Evolutionary conservation across 2,888 invertebrate species (phyloP).

Genomic region (Tryphoninae sp.): DNA sequence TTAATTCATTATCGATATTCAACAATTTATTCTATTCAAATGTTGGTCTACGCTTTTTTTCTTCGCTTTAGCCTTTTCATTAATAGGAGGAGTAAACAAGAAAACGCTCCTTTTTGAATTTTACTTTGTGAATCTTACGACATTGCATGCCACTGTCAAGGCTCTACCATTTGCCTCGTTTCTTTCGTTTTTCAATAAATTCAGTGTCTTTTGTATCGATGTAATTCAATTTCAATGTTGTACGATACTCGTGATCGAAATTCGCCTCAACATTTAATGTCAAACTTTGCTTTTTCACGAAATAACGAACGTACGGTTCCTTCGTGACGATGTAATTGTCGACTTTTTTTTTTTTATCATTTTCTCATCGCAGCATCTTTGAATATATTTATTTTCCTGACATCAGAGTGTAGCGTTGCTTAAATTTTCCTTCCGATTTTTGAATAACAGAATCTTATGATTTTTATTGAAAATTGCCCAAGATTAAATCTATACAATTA

Average conservation of each 20-base stretch:
- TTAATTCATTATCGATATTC: constrained; percentile 33
- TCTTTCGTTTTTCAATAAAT: constrained; percentile 38
- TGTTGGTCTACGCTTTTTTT: constrained; percentile 31
- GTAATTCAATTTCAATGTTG: constrained; percentile 14
- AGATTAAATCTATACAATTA: constrained; percentile 8
- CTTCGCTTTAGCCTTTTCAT: constrained; percentile 52
- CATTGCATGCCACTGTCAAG: constrained; percentile 40
- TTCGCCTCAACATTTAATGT: constrained; percentile 17
- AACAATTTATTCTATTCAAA: constrained; percentile 34
- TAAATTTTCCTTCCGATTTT: constrained; percentile 6
- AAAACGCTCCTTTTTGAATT: constrained; percentile 38
- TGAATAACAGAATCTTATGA: constrained; percentile 31
- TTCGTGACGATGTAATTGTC: constrained; percentile 15
- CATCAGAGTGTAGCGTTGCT: constrained; percentile 8
- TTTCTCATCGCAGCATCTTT: constrained; percentile 18
- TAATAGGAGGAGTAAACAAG: constrained; percentile 20
- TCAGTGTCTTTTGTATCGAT: constrained; percentile 33
- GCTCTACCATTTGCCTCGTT: constrained; percentile 32
- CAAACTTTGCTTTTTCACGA: neutral
- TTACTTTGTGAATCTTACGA: constrained; percentile 22
- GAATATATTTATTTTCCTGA: neutral
- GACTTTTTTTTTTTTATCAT: constrained; percentile 26
- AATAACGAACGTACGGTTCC: neutral
- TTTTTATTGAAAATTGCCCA: constrained; percentile 16
- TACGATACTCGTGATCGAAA: constrained; percentile 34